phyloP scores from a whole-genome alignment of 2,888 invertebrate species.

The Itoplectis maculator region DNA sequence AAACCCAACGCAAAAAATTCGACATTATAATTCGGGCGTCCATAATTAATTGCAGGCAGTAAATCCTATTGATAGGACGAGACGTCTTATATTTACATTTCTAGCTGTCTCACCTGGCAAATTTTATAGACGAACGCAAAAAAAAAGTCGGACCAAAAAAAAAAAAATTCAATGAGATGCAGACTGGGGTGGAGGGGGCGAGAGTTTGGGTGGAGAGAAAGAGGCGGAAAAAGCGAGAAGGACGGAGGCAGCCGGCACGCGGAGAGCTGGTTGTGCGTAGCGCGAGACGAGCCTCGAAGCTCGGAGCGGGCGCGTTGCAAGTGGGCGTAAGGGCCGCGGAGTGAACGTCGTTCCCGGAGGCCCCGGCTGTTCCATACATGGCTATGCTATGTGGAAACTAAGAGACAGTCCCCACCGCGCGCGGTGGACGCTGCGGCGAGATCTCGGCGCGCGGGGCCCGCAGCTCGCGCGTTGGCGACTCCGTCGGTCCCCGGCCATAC shows the following conservation, averaged over 20 bases:
- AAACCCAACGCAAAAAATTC: too few relatives aligned
- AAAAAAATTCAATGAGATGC: constrained; percentile 28
- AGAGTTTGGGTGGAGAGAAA: constrained; percentile 18
- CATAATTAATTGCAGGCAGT: too few relatives aligned
- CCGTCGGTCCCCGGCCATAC: constrained; percentile 41
- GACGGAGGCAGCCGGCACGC: constrained; percentile 24
- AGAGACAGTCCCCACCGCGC: constrained; percentile 77
- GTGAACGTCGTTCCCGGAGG: constrained; percentile 78
- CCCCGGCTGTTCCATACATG: constrained; percentile 82
- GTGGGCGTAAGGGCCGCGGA: constrained; percentile 79
- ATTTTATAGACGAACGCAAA: not conserved
- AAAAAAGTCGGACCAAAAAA: not conserved
- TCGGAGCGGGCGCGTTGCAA: constrained; percentile 61
- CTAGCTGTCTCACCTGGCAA: not conserved
- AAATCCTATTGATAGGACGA: too few relatives aligned
- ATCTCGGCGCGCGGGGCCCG: constrained; percentile 49
- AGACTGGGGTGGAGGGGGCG: constrained; percentile 13
- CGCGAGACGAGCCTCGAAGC: constrained; percentile 34
- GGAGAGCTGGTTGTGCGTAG: constrained; percentile 38
- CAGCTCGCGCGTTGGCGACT: constrained; percentile 72
- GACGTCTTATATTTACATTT: not conserved
- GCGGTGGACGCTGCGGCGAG: too few relatives aligned
- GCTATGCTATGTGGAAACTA: constrained; percentile 84
- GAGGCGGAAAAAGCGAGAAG: constrained; percentile 27
- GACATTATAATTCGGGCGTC: too few relatives aligned